Conservation (phyloP, 2,113 vertebrate genomes). For the Agelaius tricolor region DNA sequence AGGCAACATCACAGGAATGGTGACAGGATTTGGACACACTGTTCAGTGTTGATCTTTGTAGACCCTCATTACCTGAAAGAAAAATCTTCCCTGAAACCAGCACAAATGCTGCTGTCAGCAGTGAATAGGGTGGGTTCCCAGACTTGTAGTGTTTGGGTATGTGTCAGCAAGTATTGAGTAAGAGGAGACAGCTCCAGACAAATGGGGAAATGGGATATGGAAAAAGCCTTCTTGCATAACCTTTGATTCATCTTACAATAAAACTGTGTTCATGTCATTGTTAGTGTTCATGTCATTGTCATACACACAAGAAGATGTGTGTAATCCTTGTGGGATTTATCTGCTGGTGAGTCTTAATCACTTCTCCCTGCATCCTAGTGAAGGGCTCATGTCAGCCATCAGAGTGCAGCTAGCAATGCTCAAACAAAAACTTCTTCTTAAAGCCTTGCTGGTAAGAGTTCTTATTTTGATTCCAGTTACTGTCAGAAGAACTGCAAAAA, state of each 20-base stretch:
- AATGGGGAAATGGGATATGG: neutral
- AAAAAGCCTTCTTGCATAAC: conserved; percentile 21
- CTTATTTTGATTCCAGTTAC: conserved; percentile 34
- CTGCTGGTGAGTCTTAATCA: conserved; percentile 27
- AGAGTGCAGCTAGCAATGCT: neutral
- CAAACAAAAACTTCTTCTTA: conserved; percentile 14
- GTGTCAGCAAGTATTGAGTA: neutral
- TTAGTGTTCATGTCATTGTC: too few relatives aligned
- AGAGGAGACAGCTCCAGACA: neutral
- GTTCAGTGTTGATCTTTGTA: neutral
- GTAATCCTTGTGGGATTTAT: conserved; percentile 34
- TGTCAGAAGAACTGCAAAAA: conserved; percentile 4
- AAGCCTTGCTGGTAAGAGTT: neutral
- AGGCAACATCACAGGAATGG: neutral
- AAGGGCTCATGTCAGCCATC: conserved; percentile 6
- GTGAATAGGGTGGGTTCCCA: neutral
- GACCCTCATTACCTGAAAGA: neutral
- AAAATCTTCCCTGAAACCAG: neutral
- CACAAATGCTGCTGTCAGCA: neutral
- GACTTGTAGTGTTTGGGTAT: neutral
- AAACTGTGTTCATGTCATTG: neutral
- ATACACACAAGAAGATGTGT: conserved; percentile 22
- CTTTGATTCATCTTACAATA: conserved; percentile 36
- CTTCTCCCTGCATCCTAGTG: neutral
- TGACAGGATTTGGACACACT: neutral